These are phyloP conservation scores for Terrapene triunguis DNA, from an alignment of 2,113 vertebrate genomes.

Conservation along the genomic window DNA sequence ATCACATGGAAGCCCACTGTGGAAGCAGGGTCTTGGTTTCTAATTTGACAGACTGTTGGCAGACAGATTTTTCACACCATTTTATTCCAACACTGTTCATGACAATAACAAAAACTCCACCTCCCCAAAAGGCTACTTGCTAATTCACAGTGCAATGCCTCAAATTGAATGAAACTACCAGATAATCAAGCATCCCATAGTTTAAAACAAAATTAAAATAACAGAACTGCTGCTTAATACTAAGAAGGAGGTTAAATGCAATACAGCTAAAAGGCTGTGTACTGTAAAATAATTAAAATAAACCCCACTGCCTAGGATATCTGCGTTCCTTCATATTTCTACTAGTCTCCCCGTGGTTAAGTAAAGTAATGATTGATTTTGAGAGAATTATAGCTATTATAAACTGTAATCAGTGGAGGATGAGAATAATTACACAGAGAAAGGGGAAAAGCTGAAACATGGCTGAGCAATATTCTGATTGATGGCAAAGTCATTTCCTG, in stretches of 20 bases:
- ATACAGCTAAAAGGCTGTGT: conserved; percentile 16
- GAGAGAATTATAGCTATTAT: conserved; percentile 86
- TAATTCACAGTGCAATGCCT: conserved; percentile 19
- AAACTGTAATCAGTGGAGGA: conserved; percentile 83
- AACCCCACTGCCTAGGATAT: conserved; percentile 62
- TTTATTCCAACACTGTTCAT: background rate
- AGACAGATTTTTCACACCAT: conserved; percentile 22
- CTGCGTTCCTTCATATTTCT: conserved; percentile 73
- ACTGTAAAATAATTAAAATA: conserved; percentile 52
- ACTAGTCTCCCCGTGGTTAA: conserved; percentile 76
- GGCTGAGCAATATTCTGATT: conserved; percentile 84
- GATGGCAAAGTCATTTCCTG: conserved; percentile 85
- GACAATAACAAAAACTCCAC: conserved; percentile 2
- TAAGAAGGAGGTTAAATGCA: conserved; percentile 10
- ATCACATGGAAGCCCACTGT: background rate
- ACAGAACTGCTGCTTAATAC: conserved; percentile 31
- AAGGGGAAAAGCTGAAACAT: conserved; percentile 73
- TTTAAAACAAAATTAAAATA: conserved; percentile 41
- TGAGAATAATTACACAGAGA: conserved; percentile 82
- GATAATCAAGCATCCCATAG: background rate
- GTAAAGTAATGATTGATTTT: conserved; percentile 81
- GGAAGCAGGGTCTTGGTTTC: background rate
- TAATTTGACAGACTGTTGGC: conserved; percentile 13
- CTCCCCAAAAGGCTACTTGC: conserved; percentile 5
- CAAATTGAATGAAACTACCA: background rate